Percentiles rank a stretch among this genome's conserved stretches.
Conservation (phyloP, 1,140 invertebrate species). For the Berghia stephanieae region DNA sequence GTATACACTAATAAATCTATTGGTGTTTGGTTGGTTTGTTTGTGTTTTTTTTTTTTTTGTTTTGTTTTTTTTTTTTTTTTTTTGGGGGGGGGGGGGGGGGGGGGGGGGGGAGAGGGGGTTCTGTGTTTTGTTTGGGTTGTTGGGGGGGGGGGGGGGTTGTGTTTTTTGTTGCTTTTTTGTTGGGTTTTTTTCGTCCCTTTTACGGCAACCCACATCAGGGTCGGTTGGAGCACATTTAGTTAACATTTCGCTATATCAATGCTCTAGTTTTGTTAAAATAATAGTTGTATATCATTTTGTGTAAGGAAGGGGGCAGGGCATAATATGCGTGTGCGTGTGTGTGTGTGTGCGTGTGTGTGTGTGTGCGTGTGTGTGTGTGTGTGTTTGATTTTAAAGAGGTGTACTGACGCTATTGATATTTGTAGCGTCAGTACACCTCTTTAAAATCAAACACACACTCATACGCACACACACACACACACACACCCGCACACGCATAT, state of each 20-base stretch:
- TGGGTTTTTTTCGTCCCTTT: not conserved
- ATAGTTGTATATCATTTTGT: not conserved
- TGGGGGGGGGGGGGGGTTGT: not conserved
- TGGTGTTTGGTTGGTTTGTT: too few relatives aligned
- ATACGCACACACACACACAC: not conserved
- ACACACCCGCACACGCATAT: slow-evolving; percentile 7
- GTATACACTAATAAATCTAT: too few relatives aligned
- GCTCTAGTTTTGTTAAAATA: too few relatives aligned
- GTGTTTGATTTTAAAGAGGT: too few relatives aligned
- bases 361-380: slow-evolving; percentile 15
- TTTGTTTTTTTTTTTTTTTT: too few relatives aligned
- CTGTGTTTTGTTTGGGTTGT: too few relatives aligned
- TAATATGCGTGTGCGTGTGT: slow-evolving; percentile 10
- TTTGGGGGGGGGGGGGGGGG: too few relatives aligned
- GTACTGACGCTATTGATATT: not conserved
- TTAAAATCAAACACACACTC: not conserved
- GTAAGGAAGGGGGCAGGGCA: not conserved
- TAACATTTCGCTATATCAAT: too few relatives aligned
- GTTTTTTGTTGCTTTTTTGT: not conserved
- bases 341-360: slow-evolving; percentile 3
- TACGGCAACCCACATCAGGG: too few relatives aligned
- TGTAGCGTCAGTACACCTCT: not conserved
- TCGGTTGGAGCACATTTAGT: too few relatives aligned
- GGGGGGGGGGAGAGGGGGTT: too few relatives aligned
- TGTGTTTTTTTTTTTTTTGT: too few relatives aligned